Conservation (phyloP, 2,797 vertebrate species). For the Acropternis orthonyx region DNA sequence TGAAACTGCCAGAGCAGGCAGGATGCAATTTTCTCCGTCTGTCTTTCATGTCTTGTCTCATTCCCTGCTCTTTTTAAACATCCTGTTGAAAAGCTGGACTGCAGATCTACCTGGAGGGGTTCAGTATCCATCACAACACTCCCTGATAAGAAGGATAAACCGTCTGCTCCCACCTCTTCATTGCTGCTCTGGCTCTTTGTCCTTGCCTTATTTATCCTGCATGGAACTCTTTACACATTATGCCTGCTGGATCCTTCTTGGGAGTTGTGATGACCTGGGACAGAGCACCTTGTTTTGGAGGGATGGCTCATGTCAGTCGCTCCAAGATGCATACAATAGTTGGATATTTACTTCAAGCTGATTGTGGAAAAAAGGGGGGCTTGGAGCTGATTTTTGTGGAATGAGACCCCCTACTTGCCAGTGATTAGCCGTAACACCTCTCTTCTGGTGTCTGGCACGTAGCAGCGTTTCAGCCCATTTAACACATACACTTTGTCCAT, state of each 20-base stretch:
- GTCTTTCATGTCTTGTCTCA: background rate
- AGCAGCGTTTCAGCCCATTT: background rate
- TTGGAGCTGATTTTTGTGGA: background rate
- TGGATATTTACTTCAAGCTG: background rate
- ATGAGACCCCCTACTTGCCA: background rate
- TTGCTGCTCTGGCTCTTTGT: background rate
- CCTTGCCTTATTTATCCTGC: background rate
- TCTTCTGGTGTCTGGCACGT: background rate
- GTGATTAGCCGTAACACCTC: background rate
- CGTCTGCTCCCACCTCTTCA: background rate
- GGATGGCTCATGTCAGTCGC: background rate
- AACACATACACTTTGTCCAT: rapidly evolving
- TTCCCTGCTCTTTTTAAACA: background rate
- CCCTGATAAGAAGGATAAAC: background rate
- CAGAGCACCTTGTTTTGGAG: background rate
- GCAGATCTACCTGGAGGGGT: background rate
- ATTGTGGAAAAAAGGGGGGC: background rate
- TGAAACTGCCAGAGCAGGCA: background rate
- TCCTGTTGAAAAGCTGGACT: background rate
- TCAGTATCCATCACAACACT: background rate
- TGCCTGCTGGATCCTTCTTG: background rate
- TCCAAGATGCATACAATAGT: rapidly evolving
- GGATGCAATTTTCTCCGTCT: background rate
- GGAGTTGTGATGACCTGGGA: background rate
- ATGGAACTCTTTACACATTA: rapidly evolving